Base-by-base conservation (phyloP, 2,113 vertebrate species). In the Pelobates fuscus region DNA sequence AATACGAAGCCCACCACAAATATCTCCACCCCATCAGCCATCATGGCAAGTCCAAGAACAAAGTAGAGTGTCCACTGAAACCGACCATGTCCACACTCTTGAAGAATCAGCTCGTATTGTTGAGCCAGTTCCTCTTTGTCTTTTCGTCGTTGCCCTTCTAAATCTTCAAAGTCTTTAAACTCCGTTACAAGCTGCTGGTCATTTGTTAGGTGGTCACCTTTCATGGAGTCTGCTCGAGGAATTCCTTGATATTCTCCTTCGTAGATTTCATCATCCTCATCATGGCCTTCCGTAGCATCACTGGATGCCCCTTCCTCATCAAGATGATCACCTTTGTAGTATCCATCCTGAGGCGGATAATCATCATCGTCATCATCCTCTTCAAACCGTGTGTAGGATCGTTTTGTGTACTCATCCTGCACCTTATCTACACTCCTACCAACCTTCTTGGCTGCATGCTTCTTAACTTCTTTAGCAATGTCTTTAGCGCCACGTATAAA, bases 51-150 rank as follows among this genome's bases (percentile, higher is more conserved):
- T 21, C 96, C 97, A 62, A 99, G 92, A 32, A 97, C 95, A 18
- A 98, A 98, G 87, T 98, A 99, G 43, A 98, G 95, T 0, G 91
- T 95, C 97, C 97, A 98, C 91, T 99, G 97, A 91, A 99, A 99
- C 71, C 91, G 93, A 2, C 97, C 97, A 0, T 98, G 97, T 60
- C 96, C 97, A 0, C 97, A 99, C 58, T 99, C 97, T 83, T 97
- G 95, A 57, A 98, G 90, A 87, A 99, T 98, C 76, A 92, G 79
- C 87, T 98, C 97, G 0, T 98, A 99, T 83, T 98, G 97, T 89
- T 99, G 91, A 0, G 96, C 93, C 85, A 98, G 81, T 84, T 98
- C 95, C 84, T 98, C 95, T 71, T 91, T 86, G 68, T 98, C 96
- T 83, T 98, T 98, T 80, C 91, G 80, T 68, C 88, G 77, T 81